Evolutionary conservation across 2,113 vertebrate genomes (phyloP).

Genomic region (Otocyon megalotis): DNA sequence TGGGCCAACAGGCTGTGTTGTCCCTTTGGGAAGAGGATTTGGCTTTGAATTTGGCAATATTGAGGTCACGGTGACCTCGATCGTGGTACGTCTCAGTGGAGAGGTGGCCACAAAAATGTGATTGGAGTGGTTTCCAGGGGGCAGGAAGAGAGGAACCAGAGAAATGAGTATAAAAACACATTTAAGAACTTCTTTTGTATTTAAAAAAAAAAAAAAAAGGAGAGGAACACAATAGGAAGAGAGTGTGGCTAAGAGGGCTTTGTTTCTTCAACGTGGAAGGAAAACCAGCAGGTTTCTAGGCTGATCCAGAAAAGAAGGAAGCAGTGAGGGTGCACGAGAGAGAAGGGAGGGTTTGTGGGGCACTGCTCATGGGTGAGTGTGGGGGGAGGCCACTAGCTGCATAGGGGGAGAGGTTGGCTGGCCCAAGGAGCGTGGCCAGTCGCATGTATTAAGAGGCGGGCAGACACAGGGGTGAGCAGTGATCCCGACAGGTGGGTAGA

Average conservation of each 20-base stretch:
- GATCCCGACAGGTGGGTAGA: background rate
- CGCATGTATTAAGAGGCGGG: background rate
- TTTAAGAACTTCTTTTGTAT: background rate
- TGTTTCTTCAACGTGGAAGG: background rate
- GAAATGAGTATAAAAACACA: background rate
- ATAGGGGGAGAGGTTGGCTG: background rate
- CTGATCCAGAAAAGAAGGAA: background rate
- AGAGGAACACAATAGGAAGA: background rate
- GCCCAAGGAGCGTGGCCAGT: fast-evolving
- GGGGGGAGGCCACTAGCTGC: background rate
- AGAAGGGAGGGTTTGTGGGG: background rate
- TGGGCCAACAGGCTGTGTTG: too few relatives aligned
- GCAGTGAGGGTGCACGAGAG: background rate
- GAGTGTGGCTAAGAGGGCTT: background rate
- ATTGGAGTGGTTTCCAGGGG: background rate
- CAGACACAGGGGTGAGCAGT: background rate
- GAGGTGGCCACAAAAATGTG: background rate
- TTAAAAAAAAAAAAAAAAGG: background rate
- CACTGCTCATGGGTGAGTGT: fast-evolving
- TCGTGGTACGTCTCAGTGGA: background rate
- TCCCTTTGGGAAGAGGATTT: background rate
- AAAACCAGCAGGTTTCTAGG: background rate
- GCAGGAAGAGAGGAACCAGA: background rate
- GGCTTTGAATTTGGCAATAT: background rate
- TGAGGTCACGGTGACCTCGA: background rate